These are phyloP conservation scores for Scarus forsteni DNA, from an alignment of 2,797 vertebrate species.

Conservation along the genomic window DNA sequence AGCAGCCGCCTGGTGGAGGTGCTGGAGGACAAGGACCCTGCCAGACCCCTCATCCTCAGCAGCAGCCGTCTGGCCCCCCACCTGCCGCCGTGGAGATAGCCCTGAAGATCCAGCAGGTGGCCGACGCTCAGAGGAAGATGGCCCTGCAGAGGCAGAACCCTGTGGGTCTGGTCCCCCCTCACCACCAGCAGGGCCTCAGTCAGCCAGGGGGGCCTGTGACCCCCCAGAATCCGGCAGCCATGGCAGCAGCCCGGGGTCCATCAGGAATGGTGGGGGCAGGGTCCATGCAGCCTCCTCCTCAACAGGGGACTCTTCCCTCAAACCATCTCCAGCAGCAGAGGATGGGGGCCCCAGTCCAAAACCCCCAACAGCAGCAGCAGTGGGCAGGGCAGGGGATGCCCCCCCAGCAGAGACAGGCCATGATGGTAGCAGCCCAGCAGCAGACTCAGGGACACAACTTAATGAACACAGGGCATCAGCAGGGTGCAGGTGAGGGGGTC, in stretches of 20 bases:
- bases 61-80: slow-evolving; percentile 88
- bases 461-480: slow-evolving; percentile 77
- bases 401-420: slow-evolving; percentile 81
- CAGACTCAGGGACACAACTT: slow-evolving; percentile 77
- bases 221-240: slow-evolving; percentile 73
- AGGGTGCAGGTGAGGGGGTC: slow-evolving; percentile 67
- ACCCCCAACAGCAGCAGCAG: slow-evolving; percentile 90
- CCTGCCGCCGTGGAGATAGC: slow-evolving; percentile 95
- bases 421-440: slow-evolving; percentile 85
- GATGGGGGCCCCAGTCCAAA: slow-evolving; percentile 83
- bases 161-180: slow-evolving; percentile 84
- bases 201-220: slow-evolving; percentile 78
- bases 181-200: slow-evolving; percentile 88
- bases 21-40: slow-evolving; percentile 77
- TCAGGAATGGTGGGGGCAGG: slow-evolving; percentile 87
- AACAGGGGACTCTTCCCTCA: slow-evolving; percentile 88
- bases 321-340: slow-evolving; percentile 90
- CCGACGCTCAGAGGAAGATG: slow-evolving; percentile 96
- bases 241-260: slow-evolving; percentile 82
- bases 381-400: slow-evolving; percentile 88
- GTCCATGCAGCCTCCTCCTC: slow-evolving; percentile 88
- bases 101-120: slow-evolving; percentile 97
- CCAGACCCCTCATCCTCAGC: slow-evolving; percentile 84
- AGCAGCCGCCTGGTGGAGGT: slow-evolving; percentile 79
- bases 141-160: slow-evolving; percentile 90